A percentile compares a stretch with the other conserved stretches of the same genome.
Evolutionary conservation across 2,888 invertebrate genomes (phyloP).

Genomic region (Hymenopus coronatus): DNA sequence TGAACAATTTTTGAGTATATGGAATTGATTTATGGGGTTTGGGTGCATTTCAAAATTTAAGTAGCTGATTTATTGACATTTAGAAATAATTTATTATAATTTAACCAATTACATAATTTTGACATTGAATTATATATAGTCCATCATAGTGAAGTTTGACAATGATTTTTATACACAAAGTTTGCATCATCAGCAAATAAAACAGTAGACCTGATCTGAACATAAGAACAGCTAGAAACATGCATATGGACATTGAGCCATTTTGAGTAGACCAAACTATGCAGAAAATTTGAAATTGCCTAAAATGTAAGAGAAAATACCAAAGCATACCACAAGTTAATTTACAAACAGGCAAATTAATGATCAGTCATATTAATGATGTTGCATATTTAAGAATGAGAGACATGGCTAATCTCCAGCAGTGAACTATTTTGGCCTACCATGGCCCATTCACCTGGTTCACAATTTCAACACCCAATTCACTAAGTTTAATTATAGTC

Average conservation of each 20-base stretch:
- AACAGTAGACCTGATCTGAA: conserved; percentile 32
- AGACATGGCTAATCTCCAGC: conserved; percentile 7
- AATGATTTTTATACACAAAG: too few relatives aligned
- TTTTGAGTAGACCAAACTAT: conserved; percentile 32
- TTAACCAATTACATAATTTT: too few relatives aligned
- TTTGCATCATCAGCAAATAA: too few relatives aligned
- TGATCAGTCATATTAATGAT: neutral
- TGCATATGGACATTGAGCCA: conserved; percentile 30
- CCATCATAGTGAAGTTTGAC: too few relatives aligned
- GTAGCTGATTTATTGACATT: too few relatives aligned
- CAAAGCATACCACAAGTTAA: conserved; percentile 31
- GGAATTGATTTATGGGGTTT: too few relatives aligned
- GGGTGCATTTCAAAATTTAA: too few relatives aligned
- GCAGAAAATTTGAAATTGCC: conserved; percentile 33
- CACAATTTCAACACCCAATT: conserved; percentile 9
- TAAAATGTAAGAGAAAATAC: conserved; percentile 31
- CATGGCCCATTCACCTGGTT: neutral
- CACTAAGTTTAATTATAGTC: conserved; percentile 19
- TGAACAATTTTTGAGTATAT: too few relatives aligned
- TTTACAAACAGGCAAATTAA: conserved; percentile 22
- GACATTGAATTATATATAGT: too few relatives aligned
- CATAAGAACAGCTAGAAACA: conserved; percentile 35
- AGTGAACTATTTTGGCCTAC: neutral
- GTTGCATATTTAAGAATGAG: neutral
- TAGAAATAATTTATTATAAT: too few relatives aligned